Percentiles rank a stretch among this genome's conserved stretches.
Evolutionary conservation across 2,797 vertebrate species (phyloP).

Genomic region (Melanotaenia boesemani): DNA sequence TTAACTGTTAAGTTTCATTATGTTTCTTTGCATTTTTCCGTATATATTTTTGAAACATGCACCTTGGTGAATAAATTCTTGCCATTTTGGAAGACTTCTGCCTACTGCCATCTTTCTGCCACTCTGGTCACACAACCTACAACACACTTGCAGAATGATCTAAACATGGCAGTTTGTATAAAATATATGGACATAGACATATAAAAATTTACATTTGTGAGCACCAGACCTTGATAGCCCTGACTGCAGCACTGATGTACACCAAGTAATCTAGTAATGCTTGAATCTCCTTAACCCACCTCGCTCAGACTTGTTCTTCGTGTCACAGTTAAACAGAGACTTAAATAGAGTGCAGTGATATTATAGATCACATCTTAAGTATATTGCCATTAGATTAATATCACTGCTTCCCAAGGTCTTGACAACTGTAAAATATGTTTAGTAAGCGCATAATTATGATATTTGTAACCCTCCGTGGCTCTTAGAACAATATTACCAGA

Average conservation of each 20-base stretch:
- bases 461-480: conserved; percentile 89
- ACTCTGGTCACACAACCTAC: no score
- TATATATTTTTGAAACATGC: no score
- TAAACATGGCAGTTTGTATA: background rate
- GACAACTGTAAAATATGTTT: conserved; percentile 87
- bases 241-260: conserved; percentile 40
- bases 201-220: conserved; percentile 6
- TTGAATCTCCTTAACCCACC: conserved; percentile 68
- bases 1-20: no score
- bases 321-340: conserved; percentile 73
- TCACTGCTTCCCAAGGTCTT: conserved; percentile 56
- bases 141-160: background rate
- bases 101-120: no score
- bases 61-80: no score
- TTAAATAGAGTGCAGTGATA: conserved; percentile 66
- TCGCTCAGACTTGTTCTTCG: conserved; percentile 49
- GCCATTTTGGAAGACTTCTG: no score
- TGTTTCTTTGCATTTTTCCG: no score
- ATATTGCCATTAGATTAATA: conserved; percentile 88
- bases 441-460: conserved; percentile 95
- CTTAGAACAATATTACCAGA: conserved; percentile 89
- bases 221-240: background rate
- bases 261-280: conserved; percentile 68
- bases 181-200: conserved; percentile 3
- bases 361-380: conserved; percentile 81